Percentiles rank a stretch among this genome's conserved stretches.
Conservation (phyloP, 2,888 invertebrate species). For the Adelognathus sp. region DNA sequence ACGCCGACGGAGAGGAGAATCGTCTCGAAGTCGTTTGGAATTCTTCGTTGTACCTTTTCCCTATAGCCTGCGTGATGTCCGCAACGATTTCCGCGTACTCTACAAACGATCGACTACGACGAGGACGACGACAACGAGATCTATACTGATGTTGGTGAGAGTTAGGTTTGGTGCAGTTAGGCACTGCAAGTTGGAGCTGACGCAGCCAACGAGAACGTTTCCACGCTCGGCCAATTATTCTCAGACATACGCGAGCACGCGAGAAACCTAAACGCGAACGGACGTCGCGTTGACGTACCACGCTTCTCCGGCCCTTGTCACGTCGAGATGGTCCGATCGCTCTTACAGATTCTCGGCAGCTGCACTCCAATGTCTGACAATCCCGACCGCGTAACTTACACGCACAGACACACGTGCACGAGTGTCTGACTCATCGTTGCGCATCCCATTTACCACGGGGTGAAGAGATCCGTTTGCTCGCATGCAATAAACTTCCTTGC, state of each 20-base stretch:
- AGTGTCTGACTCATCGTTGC: conserved; percentile 13
- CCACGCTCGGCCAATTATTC: conserved; percentile 48
- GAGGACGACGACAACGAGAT: neutral
- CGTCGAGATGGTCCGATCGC: neutral
- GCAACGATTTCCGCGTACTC: conserved; percentile 39
- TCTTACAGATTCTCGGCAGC: conserved; percentile 32
- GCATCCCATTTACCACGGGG: conserved; percentile 17
- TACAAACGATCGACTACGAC: conserved; percentile 15
- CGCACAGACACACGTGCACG: conserved; percentile 9
- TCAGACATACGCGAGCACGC: conserved; percentile 11
- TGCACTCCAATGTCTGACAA: conserved; percentile 32
- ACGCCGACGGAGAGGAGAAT: conserved; percentile 40
- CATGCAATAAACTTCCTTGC: conserved; percentile 3
- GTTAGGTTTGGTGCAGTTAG: neutral
- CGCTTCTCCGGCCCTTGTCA: conserved; percentile 27
- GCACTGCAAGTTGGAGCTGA: conserved; percentile 13
- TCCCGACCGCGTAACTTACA: conserved; percentile 6
- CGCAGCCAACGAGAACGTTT: conserved; percentile 22
- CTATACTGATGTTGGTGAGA: conserved; percentile 23
- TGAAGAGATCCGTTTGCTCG: conserved; percentile 22
- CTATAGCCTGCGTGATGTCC: neutral
- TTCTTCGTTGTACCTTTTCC: conserved; percentile 26
- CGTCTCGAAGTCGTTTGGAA: conserved; percentile 43
- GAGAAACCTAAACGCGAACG: conserved; percentile 38
- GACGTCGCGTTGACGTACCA: conserved; percentile 36